Evolutionary conservation across 2,888 invertebrate genomes (phyloP), one percentile per base, ranked within the genome.

Genomic region (Drosophila formosana): DNA sequence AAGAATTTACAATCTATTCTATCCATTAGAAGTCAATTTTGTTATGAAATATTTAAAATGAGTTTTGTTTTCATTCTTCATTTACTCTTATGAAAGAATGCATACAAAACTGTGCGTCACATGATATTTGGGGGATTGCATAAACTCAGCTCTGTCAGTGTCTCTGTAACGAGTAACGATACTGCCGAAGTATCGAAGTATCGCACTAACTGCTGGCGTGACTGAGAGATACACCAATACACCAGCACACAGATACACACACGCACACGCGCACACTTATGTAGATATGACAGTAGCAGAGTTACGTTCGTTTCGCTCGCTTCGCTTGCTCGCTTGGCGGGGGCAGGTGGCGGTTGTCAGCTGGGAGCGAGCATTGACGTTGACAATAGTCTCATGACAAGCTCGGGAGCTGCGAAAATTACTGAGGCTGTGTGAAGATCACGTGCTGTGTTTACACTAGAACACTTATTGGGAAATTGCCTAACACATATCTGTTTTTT

Each of bases 101-200:
- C n/a, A 55, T 8, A 57, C 30, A 66, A 53, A 61, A 61, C 43
- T 68, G 62, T 58, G 56, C 67, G 71, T 84, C 83, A 84, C 83
- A 84, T 84, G 83, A 84, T 89, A 66, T 66, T 55, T 43, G 50
- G 75, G 30, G 30, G 7, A 75, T 83, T 84, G 89, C 83, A 84
- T 89, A 84, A 84, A 84, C 75, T 88, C 71, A 70, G 75, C 87
- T 86, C 84, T 18, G 18, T 18, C 18, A 18, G 18, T 18, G 18
- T 18, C 18, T 18, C 18, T 70, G 82, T 68, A 62, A 70, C 58
- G 70, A 53, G 82, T 68, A 62, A 70, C 58, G 70, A 53, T 34
- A 62, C 64, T 78, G 62, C 39, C 32, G 39, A 45, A 56, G 67
- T 13, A 28, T 72, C 34, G 73, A 18, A 80, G 67, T 72, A 65